Percentiles rank a stretch among this genome's conserved stretches.
Conservation (phyloP, 2,113 vertebrate genomes). For the Eulemur macaco region DNA sequence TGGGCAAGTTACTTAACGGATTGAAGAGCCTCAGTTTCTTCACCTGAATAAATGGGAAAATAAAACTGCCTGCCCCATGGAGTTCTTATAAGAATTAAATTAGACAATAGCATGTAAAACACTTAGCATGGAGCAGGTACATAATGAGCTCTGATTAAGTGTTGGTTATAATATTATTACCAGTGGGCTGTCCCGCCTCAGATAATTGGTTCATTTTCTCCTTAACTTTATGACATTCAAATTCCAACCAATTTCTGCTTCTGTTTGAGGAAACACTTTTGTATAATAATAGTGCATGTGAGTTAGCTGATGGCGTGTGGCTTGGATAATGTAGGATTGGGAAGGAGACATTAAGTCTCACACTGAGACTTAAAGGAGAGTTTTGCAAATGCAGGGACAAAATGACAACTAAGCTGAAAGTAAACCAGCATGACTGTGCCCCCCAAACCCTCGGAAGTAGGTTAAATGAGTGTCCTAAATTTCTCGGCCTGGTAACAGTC, state of each 20-base stretch:
- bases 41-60: background rate
- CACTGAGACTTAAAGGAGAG: background rate
- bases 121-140: background rate
- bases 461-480: conserved; percentile 68
- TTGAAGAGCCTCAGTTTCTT: background rate
- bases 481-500: background rate
- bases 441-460: background rate
- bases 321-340: background rate
- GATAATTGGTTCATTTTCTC: background rate
- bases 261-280: background rate
- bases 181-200: background rate
- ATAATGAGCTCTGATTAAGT: background rate
- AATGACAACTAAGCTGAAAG: conserved; percentile 37
- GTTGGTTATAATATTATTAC: background rate
- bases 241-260: background rate
- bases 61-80: background rate
- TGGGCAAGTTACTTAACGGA: background rate
- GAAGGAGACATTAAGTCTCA: background rate
- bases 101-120: background rate
- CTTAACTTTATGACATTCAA: background rate
- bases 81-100: background rate
- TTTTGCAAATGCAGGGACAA: conserved; percentile 34
- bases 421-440: conserved; percentile 13
- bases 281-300: background rate
- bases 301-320: background rate